Percentiles rank a stretch among this genome's conserved stretches.
These are phyloP conservation scores for Gandaritis pyraliata DNA, from an alignment of 2,888 invertebrate species.

Conservation along the genomic window DNA sequence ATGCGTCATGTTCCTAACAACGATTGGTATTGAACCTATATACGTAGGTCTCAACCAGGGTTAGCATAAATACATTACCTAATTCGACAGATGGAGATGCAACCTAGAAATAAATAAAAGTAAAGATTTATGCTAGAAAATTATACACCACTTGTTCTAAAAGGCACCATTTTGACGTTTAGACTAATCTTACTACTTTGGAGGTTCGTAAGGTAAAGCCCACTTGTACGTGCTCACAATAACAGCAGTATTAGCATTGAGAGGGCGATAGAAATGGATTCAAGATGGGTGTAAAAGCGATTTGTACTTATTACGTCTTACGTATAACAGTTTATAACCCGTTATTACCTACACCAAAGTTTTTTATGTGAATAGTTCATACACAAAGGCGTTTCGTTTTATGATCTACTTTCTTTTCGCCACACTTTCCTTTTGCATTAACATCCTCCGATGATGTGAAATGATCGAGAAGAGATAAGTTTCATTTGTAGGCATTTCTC, in stretches of 20 bases:
- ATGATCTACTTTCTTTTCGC: constrained; percentile 44
- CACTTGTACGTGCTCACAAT: too few relatives aligned
- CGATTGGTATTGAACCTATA: not conserved
- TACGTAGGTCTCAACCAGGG: not conserved
- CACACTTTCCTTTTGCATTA: constrained; percentile 43
- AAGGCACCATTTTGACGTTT: too few relatives aligned
- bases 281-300: too few relatives aligned
- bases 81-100: too few relatives aligned
- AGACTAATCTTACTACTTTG: too few relatives aligned
- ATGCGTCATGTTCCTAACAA: constrained; percentile 2
- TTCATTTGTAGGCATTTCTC: constrained; percentile 2
- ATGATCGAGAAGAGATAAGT: constrained; percentile 23
- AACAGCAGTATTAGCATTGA: too few relatives aligned
- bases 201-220: too few relatives aligned
- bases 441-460: constrained; percentile 36
- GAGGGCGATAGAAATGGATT: too few relatives aligned
- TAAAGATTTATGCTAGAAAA: too few relatives aligned
- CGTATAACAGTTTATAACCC: constrained; percentile 25
- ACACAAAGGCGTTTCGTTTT: constrained; percentile 40
- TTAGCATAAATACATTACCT: not conserved
- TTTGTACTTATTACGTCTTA: not conserved
- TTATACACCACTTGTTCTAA: too few relatives aligned
- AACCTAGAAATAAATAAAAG: too few relatives aligned
- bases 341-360: constrained; percentile 24
- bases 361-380: constrained; percentile 36